These are phyloP conservation scores for Jaculus jaculus DNA, from an alignment of 2,113 vertebrate genomes.

Conservation along the genomic window DNA sequence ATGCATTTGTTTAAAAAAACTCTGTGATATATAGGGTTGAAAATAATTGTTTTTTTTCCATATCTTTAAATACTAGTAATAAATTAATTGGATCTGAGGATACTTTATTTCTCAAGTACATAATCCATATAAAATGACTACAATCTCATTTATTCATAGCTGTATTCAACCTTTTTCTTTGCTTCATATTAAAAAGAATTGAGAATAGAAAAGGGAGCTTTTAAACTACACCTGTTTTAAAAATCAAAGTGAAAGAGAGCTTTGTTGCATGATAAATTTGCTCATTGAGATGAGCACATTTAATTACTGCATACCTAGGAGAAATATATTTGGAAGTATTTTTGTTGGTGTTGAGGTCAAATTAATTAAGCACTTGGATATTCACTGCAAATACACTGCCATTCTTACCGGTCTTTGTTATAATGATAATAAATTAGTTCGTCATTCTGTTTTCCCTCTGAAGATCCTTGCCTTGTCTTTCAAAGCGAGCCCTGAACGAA, in stretches of 20 bases:
- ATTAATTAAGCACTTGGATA: constrained; percentile 62
- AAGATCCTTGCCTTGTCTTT: background rate
- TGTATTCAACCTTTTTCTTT: background rate
- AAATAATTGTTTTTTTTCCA: background rate
- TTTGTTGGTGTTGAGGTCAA: constrained; percentile 53
- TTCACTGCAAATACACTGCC: constrained; percentile 25
- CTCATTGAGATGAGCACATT: constrained; percentile 21
- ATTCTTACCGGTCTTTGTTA: background rate
- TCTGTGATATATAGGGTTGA: background rate
- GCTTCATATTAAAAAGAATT: background rate
- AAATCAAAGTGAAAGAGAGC: background rate
- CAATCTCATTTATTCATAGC: background rate
- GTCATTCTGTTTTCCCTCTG: constrained; percentile 39
- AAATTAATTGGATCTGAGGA: background rate
- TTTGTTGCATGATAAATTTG: constrained; percentile 16
- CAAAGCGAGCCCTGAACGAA: background rate
- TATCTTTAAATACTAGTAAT: background rate
- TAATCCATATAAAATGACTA: background rate
- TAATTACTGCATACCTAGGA: constrained; percentile 41
- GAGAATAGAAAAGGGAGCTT: background rate
- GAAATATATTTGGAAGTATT: constrained; percentile 46
- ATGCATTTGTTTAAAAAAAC: background rate
- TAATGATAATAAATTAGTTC: constrained; percentile 45
- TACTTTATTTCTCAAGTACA: background rate
- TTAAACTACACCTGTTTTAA: constrained; percentile 43